Evolutionary conservation across 2,113 vertebrate genomes (phyloP), one percentile per base, ranked within the genome.

Genomic region (Oryzias curvinotus): DNA sequence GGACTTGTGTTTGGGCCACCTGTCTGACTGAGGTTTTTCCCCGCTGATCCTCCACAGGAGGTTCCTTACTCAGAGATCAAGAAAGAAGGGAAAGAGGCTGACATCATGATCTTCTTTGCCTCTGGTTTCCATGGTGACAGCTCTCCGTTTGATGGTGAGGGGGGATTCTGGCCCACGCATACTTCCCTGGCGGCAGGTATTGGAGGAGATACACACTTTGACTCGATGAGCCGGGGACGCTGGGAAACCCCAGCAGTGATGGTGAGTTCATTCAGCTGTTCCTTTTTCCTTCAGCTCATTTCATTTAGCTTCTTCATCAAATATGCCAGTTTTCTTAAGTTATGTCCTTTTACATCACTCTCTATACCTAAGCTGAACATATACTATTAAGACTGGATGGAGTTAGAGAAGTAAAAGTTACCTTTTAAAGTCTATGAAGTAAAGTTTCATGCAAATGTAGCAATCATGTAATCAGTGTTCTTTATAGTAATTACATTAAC

Each of bases 81-180:
- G 91, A 96, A 92, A 56, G 94, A 96, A 83, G 94, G 95, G 19
- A 97, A 96, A 86, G 96, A 98, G 75, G 96, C 96, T 1, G 97
- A 99, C 91, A 98, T 99, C 89, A 98, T 98, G 96, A 98, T 99
- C 85, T 98, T 98, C 92, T 99, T 99, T 79, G 97, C 97, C 81
- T 98, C 96, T 49, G 96, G 96, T 83, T 98, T 98, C 92, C 97
- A 98, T 57, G 97, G 97, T 1, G 97, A 98, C 91, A 98, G 96
- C 78, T 98, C 96, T 52, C 97, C 97, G 0, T 99, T 99, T 71
- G 97, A 99, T 52, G 97, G 97, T 7, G 97, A 99, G 85, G 97
- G 97, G 49, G 97, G 96, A 56, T 99, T 99, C 88, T 99, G 72
- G 97, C 97, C 69, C 97, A 99, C 0, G 97, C 97, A 47, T 99